Conservation (phyloP, 2,113 vertebrate genomes). For the Pterocles orientalis region DNA sequence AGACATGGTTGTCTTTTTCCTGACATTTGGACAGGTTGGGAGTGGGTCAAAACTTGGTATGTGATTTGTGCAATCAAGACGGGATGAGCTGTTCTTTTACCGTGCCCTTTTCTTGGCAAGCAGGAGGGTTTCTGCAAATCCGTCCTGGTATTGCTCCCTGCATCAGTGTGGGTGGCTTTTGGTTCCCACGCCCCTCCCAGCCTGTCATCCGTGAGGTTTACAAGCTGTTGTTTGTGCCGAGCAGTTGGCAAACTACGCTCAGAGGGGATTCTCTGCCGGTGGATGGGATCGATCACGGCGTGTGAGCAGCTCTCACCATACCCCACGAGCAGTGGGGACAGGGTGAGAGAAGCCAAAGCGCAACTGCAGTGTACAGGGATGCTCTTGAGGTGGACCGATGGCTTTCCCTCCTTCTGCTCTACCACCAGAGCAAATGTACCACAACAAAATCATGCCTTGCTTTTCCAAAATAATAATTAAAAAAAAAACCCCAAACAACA, state of each 20-base stretch:
- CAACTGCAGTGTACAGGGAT: neutral
- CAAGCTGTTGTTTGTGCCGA: neutral
- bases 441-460: neutral
- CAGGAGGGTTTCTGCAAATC: neutral
- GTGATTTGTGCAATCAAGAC: accelerated
- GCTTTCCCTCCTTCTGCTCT: neutral
- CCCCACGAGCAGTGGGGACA: accelerated
- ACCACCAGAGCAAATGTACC: accelerated
- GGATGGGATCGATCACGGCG: neutral
- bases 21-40: neutral
- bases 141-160: neutral
- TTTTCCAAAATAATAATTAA: neutral
- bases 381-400: neutral
- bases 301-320: neutral
- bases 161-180: neutral
- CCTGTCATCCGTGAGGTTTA: neutral
- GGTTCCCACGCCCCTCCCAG: neutral
- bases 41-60: neutral
- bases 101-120: neutral
- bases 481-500: neutral
- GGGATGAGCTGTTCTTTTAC: neutral
- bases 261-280: accelerated
- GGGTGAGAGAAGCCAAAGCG: neutral
- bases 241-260: neutral
- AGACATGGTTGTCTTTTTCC: neutral